phyloP scores from a whole-genome alignment of 2,888 invertebrate genomes.

The Leptinotarsa juncta region DNA sequence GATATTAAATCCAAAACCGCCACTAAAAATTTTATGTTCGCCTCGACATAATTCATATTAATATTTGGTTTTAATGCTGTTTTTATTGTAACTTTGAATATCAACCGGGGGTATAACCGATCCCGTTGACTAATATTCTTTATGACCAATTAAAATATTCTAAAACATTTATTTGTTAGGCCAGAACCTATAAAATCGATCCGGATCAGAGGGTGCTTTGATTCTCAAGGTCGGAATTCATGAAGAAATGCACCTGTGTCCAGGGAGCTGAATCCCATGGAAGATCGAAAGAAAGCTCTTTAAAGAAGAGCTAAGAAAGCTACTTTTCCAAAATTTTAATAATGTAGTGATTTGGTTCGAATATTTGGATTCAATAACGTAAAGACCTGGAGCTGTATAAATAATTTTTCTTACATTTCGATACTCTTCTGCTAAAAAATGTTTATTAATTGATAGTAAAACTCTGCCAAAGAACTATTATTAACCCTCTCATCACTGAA shows the following conservation, averaged over 20 bases:
- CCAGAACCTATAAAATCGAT: conserved; percentile 5
- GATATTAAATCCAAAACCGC: conserved; percentile 58
- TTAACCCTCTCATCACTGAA: no score
- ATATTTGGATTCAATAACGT: no score
- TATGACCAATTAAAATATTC: conserved; percentile 38
- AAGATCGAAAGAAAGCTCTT: background rate
- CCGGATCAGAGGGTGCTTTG: conserved; percentile 14
- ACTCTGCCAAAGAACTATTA: no score
- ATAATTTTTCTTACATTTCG: no score
- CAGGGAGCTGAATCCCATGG: background rate
- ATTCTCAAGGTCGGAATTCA: conserved; percentile 10
- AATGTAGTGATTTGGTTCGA: no score
- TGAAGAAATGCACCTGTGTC: background rate
- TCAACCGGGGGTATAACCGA: conserved; percentile 40
- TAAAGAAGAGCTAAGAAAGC: no score
- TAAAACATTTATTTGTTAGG: conserved; percentile 11
- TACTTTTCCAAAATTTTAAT: no score
- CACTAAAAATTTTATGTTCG: conserved; percentile 59
- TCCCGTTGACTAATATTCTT: conserved; percentile 34
- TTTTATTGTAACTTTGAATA: conserved; percentile 53
- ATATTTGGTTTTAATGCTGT: conserved; percentile 58
- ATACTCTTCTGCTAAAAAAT: no score
- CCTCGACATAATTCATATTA: conserved; percentile 59
- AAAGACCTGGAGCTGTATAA: no score
- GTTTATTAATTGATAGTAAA: no score